Percentiles rank a stretch among this genome's conserved stretches.
phyloP scores from a whole-genome alignment of 2,113 vertebrate genomes.

The Rissa tridactyla region DNA sequence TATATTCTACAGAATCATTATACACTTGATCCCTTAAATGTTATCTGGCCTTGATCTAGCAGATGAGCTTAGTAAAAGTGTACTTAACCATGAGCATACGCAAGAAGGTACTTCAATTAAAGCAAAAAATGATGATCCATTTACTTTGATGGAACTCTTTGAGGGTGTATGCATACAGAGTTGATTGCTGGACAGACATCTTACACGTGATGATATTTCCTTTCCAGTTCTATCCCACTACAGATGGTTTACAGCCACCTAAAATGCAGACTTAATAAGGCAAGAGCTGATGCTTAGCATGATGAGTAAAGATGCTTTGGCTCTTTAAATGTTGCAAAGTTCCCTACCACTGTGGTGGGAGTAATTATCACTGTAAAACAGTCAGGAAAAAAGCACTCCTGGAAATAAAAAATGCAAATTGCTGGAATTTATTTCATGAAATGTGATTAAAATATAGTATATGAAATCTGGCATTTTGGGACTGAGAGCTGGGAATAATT shows the following conservation, averaged over 20 bases:
- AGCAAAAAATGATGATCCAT: background rate
- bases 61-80: background rate
- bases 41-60: background rate
- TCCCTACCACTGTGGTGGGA: background rate
- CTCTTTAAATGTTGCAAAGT: background rate
- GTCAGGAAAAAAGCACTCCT: background rate
- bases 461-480: background rate
- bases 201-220: background rate
- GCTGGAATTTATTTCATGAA: background rate
- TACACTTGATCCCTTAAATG: background rate
- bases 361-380: slow-evolving; percentile 48
- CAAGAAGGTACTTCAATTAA: background rate
- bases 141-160: background rate
- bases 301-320: background rate
- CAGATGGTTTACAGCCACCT: background rate
- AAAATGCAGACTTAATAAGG: background rate
- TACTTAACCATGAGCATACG: background rate
- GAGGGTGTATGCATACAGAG: fast-evolving
- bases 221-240: background rate
- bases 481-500: background rate
- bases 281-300: background rate
- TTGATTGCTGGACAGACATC: background rate
- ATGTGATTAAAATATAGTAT: background rate
- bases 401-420: slow-evolving; percentile 7
- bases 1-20: background rate